phyloP scores from a whole-genome alignment of 2,888 invertebrate genomes.

The Coelinius sp. region DNA sequence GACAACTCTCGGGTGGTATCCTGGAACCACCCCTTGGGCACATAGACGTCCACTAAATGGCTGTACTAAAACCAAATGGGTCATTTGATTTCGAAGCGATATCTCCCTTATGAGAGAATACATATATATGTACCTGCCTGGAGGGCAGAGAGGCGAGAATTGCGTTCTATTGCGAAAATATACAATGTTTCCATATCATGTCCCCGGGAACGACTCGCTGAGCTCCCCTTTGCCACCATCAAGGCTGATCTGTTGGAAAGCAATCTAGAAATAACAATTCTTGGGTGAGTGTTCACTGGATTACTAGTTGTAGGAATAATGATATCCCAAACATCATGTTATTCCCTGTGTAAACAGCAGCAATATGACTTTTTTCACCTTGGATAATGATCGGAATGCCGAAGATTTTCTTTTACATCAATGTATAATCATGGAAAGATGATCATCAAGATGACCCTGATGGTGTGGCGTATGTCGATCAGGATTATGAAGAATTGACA shows the following conservation, averaged over 20 bases:
- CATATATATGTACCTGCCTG: constrained; percentile 51
- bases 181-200: constrained; percentile 62
- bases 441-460: too few relatives aligned
- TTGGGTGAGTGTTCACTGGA: not conserved
- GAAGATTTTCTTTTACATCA: not conserved
- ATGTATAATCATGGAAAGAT: too few relatives aligned
- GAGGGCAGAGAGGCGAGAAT: constrained; percentile 46
- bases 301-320: not conserved
- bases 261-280: constrained; percentile 1
- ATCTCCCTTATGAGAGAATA: constrained; percentile 66
- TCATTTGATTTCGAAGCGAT: constrained; percentile 70
- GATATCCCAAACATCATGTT: not conserved
- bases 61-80: constrained; percentile 69
- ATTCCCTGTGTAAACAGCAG: not conserved
- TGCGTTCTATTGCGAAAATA: constrained; percentile 61
- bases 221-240: constrained; percentile 37
- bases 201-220: constrained; percentile 54
- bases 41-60: constrained; percentile 67
- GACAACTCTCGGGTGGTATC: constrained; percentile 32
- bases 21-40: constrained; percentile 57
- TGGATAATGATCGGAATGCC: not conserved
- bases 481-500: too few relatives aligned
- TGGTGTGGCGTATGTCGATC: too few relatives aligned
- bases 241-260: constrained; percentile 5
- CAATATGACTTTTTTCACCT: too few relatives aligned